phyloP scores from a whole-genome alignment of 2,888 invertebrate species.

The Himalopsyche kuldschensis region DNA sequence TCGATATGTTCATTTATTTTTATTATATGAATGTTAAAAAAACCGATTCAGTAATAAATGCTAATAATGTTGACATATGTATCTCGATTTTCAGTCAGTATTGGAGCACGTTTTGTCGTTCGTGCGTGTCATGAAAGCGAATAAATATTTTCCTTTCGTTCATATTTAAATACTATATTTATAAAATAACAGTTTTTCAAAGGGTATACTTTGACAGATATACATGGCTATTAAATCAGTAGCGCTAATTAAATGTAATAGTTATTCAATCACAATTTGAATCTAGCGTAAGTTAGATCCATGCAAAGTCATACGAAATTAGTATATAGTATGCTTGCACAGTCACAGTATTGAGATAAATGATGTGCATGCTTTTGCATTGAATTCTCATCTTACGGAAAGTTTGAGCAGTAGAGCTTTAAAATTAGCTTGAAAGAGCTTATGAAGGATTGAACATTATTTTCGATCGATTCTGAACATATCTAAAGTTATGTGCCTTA shows the following conservation, averaged over 20 bases:
- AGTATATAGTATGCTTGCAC: no score
- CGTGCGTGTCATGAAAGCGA: background rate
- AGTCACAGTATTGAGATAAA: background rate
- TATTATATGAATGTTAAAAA: no score
- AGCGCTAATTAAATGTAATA: no score
- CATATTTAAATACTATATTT: no score
- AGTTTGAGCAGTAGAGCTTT: background rate
- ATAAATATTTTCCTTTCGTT: background rate
- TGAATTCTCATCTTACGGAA: background rate
- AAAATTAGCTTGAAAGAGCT: background rate
- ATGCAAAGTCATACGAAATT: no score
- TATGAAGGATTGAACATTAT: background rate
- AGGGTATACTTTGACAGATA: no score
- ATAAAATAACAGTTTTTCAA: no score
- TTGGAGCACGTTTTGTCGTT: background rate
- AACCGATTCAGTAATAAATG: background rate
- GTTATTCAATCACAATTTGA: no score
- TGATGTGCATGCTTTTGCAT: background rate
- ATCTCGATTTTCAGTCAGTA: background rate
- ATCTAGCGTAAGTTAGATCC: no score
- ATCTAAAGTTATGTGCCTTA: background rate
- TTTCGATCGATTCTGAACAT: background rate
- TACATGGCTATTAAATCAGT: no score
- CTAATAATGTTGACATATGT: background rate
- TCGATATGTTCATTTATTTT: no score